phyloP scores from a whole-genome alignment of 2,888 invertebrate genomes.

The Lasioglossum oenotherae region DNA sequence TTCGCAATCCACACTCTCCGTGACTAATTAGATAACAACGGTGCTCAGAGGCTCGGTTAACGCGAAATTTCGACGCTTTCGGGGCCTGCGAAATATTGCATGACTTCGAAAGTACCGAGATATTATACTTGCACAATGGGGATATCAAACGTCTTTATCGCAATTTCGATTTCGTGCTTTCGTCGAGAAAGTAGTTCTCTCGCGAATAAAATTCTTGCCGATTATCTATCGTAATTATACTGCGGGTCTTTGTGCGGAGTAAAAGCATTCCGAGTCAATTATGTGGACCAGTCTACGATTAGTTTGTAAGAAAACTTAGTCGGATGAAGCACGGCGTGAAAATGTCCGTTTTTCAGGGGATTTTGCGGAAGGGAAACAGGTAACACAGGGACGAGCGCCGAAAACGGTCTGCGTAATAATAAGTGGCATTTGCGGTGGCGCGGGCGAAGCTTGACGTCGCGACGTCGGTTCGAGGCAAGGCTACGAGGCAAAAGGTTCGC shows the following conservation, averaged over 20 bases:
- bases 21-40: constrained; percentile 18
- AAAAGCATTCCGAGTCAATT: background rate
- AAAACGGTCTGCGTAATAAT: constrained; percentile 25
- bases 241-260: background rate
- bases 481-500: constrained; percentile 46
- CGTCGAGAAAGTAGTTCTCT: background rate
- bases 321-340: background rate
- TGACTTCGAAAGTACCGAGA: background rate
- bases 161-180: background rate
- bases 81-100: background rate
- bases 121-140: background rate
- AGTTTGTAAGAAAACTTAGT: background rate
- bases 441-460: background rate
- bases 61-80: background rate
- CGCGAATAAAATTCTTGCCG: too few relatives aligned
- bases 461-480: constrained; percentile 15
- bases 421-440: constrained; percentile 40
- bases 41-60: background rate
- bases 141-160: background rate
- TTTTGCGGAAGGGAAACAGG: background rate
- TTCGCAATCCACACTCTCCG: constrained; percentile 15
- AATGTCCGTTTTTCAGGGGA: background rate
- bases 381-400: background rate
- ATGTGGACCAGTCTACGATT: background rate
- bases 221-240: background rate